phyloP scores from a whole-genome alignment of 2,888 invertebrate genomes.

The Tetheella fluctuosa region DNA sequence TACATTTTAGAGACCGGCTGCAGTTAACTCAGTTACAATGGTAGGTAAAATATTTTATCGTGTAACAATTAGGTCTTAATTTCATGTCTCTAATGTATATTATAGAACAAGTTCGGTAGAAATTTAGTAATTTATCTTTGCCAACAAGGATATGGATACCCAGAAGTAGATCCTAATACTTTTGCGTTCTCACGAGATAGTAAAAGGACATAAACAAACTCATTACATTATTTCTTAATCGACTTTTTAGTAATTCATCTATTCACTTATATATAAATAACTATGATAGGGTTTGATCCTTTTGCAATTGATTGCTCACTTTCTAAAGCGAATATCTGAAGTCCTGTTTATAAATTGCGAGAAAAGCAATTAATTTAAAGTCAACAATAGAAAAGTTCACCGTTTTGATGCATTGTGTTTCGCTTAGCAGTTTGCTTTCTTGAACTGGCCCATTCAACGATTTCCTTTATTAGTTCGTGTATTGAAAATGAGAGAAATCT shows the following conservation, averaged over 20 bases:
- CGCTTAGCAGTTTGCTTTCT: conserved; percentile 74
- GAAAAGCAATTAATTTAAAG: conserved; percentile 77
- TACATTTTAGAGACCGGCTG: conserved; percentile 51
- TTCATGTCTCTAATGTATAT: too few species aligned
- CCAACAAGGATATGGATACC: not conserved
- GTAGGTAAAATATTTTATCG: not conserved
- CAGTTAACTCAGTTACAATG: conserved; percentile 17
- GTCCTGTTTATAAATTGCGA: conserved; percentile 63
- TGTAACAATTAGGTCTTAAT: not conserved
- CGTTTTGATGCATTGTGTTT: conserved; percentile 77
- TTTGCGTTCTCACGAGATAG: too few species aligned
- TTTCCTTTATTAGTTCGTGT: conserved; percentile 74
- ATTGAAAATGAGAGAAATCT: conserved; percentile 61
- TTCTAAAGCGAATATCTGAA: conserved; percentile 50
- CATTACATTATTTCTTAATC: not conserved
- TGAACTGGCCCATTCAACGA: conserved; percentile 72
- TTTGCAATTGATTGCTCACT: conserved; percentile 50
- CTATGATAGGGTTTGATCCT: conserved; percentile 40
- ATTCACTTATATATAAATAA: not conserved
- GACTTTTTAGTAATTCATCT: not conserved
- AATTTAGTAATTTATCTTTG: not conserved
- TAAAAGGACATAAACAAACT: too few species aligned
- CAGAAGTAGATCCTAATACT: not conserved
- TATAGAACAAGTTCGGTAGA: too few species aligned
- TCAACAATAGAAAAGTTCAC: conserved; percentile 78